Evolutionary conservation across 2,888 invertebrate species (phyloP), one percentile per base, ranked within the genome.

Genomic region (Drosophila merina): DNA sequence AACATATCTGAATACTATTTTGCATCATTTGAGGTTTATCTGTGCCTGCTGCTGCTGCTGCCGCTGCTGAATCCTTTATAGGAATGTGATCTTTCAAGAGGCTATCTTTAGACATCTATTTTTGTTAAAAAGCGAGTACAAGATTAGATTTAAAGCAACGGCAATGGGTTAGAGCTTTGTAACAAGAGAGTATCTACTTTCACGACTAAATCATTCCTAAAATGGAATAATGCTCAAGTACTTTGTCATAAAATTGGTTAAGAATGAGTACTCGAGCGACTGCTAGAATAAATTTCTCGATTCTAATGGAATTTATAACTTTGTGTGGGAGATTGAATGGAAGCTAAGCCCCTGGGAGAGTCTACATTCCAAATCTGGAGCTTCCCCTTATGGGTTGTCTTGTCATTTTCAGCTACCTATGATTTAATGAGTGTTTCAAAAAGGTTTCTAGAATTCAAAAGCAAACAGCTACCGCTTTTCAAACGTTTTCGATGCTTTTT

Each of bases 401-500:
- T 33, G 20, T 33, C 10, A 3, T 28, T 4, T 28, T 10, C 36
- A 36, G 36, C 0, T 10, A 33, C 33, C 36, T n/a, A 36, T n/a
- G 2, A n/a, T 36, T 5, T 6, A n/a, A 36, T n/a, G 2, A 36
- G 28, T 33, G 4, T 9, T 10, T 1, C 10, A n/a, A n/a, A 36
- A 5, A 36, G 9, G 7, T 30, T 10, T 33, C n/a, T 36, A n/a
- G 36, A 8, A 33, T 33, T 3, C 31, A 33, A 12, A 30, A 30
- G 20, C 48, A 28, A 28, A 4, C 28, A 28, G 28, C 28, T 6
- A 6, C 28, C 28, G 28, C 49, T 10, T 50, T 42, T 56, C 52
- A 77, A 54, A 52, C 51, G 20, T 67, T 75, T 70, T 74, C 72
- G 57, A 74, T 77, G 72, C 69, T 14, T 58, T 84, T 83, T 74